Evolutionary conservation across 2,797 vertebrate species (phyloP), one percentile per base, ranked within the genome.

Genomic region (Lemur catta): DNA sequence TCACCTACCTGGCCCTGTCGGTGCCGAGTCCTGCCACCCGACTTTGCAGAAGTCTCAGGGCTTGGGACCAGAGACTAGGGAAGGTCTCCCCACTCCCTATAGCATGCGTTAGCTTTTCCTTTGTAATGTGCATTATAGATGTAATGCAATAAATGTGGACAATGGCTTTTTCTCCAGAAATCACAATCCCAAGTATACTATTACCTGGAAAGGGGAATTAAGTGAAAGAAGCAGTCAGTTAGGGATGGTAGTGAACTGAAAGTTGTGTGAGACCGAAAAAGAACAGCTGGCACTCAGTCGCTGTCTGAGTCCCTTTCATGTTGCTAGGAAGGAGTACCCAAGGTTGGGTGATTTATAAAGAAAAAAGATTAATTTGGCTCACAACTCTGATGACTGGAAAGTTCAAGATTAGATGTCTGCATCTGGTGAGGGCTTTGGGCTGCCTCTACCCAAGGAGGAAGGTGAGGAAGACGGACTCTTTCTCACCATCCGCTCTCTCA

Each of bases 71-170:
- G 35, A 43, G 33, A 5, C 2, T 20, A 30, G 13, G 33, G 18
- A 6, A 30, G 93, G 2, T 0, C 10, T 8, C 0, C 7, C 0
- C 10, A 7, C 18, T 10, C 75, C 1, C 1, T 7, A 4, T 2
- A 6, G 6, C 50, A 12, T 3, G 24, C 52, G 88, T 65, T 20
- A 46, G 41, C 33, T 24, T 71, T 43, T 13, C 38, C 55, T 65
- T 71, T 46, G 69, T 30, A 15, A 4, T 1, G 12, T 0, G 4
- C 13, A 4, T 24, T 38, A 6, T 1, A 35, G 33, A 78, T 24
- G 6, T 8, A 30, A 74, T 38, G 52, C 24, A 33, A 57, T 26
- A 74, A 35, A 43, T 78, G 20, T 43, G 18, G 18, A 22, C 35
- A 33, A 6, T 82, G 11, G 22, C 1, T 14, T 38, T 48, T n/a